Conservation (phyloP, 2,797 vertebrate species). For the Pseudochirops corinnae region DNA sequence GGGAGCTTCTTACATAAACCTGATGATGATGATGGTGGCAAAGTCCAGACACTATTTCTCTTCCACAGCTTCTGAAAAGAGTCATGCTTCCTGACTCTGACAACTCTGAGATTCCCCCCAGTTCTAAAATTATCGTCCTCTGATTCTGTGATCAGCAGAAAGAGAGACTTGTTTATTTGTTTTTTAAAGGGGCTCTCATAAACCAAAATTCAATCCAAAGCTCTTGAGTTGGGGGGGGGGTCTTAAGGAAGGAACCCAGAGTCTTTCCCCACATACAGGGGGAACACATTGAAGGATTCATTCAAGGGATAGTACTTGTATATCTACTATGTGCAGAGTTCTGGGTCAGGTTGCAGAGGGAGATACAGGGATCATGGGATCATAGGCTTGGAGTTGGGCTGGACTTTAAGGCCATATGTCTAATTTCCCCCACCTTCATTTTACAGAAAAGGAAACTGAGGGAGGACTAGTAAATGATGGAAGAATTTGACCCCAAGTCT, state of each 20-base stretch:
- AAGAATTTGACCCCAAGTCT: neutral
- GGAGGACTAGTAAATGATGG: neutral
- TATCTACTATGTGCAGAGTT: neutral
- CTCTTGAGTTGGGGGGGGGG: slow-evolving; percentile 33
- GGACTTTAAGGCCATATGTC: too few species aligned
- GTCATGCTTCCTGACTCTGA: neutral
- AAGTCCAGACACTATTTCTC: neutral
- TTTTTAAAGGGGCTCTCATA: neutral
- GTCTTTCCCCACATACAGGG: neutral
- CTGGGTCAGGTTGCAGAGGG: neutral
- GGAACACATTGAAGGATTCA: neutral
- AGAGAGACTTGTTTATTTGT: neutral
- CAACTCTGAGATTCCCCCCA: neutral
- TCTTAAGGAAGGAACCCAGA: neutral
- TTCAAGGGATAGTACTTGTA: neutral
- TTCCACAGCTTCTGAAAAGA: neutral
- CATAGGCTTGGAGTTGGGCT: neutral
- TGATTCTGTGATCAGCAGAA: neutral
- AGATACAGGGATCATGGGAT: neutral
- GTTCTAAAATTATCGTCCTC: neutral
- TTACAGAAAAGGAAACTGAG: neutral
- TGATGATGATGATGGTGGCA: neutral
- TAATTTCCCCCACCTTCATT: neutral
- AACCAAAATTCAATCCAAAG: slow-evolving; percentile 14
- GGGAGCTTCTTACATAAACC: neutral